Percentiles rank a stretch among this genome's conserved stretches.
phyloP scores from a whole-genome alignment of 1,140 invertebrate genomes.

The Eubasilissa regina region DNA sequence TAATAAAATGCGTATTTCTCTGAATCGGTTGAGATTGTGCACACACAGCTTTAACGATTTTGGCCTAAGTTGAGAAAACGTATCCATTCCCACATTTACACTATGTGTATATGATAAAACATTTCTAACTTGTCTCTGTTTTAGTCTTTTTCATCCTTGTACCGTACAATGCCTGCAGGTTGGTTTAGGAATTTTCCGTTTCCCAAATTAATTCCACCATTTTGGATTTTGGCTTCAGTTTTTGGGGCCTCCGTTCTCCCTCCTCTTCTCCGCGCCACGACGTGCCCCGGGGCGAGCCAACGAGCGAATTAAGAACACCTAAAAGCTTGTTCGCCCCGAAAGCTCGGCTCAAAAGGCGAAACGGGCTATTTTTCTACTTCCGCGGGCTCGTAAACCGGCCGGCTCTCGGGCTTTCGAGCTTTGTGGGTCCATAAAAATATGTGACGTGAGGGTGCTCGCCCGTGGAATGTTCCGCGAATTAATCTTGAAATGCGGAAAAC shows the following conservation, averaged over 20 bases:
- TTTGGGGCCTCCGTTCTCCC: background rate
- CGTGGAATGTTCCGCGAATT: constrained; percentile 3
- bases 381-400: constrained; percentile 16
- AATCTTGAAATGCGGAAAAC: constrained; percentile 14
- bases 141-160: background rate
- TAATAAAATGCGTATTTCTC: too few relatives aligned
- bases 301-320: constrained; percentile 35
- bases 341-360: constrained; percentile 19
- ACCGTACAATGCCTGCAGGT: background rate
- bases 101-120: background rate
- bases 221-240: constrained; percentile 11
- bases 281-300: constrained; percentile 9
- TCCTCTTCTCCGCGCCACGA: background rate
- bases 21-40: too few relatives aligned
- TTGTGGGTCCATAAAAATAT: constrained; percentile 39
- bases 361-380: constrained; percentile 19
- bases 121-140: background rate
- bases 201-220: constrained; percentile 32
- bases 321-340: constrained; percentile 19
- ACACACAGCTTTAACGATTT: too few relatives aligned
- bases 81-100: too few relatives aligned
- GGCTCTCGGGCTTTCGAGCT: background rate
- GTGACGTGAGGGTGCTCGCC: constrained; percentile 28
- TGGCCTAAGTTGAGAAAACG: too few relatives aligned
- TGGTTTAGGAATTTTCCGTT: background rate